Evolutionary conservation across 2,888 invertebrate species (phyloP).

Genomic region (Agapostemon virescens): DNA sequence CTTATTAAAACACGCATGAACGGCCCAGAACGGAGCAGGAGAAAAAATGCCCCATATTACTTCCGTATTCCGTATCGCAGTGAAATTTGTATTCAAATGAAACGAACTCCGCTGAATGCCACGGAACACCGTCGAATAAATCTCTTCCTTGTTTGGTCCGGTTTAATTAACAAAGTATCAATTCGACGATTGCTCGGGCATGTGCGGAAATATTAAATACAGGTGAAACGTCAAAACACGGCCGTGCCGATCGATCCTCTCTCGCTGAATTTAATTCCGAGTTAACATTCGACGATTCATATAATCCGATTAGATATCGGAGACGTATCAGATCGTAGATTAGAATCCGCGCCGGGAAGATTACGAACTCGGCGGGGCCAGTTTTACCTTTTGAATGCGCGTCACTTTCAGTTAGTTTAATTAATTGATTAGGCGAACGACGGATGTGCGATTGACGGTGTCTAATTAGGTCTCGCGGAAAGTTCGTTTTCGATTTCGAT

Average conservation of each 20-base stretch:
- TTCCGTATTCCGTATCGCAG: neutral
- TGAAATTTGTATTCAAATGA: neutral
- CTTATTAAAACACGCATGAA: neutral
- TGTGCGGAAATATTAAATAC: neutral
- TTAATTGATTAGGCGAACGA: slow-evolving; percentile 18
- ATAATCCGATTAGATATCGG: slow-evolving; percentile 17
- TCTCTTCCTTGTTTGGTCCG: neutral
- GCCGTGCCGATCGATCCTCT: neutral
- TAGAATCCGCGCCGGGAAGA: slow-evolving; percentile 14
- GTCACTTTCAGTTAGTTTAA: slow-evolving; percentile 27
- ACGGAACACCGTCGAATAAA: neutral
- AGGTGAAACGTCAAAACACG: neutral
- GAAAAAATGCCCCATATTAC: neutral
- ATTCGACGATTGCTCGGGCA: neutral
- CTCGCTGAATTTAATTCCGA: neutral
- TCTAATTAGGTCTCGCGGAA: slow-evolving; percentile 27
- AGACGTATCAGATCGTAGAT: slow-evolving; percentile 28
- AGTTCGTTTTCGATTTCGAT: slow-evolving; percentile 16
- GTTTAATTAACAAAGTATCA: neutral
- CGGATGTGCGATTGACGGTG: neutral
- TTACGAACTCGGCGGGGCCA: neutral
- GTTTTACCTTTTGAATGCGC: neutral
- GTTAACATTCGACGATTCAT: neutral
- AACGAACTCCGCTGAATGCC: neutral
- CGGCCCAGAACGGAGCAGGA: no score